Evolutionary conservation across 2,113 vertebrate genomes (phyloP).

Genomic region (Cranoglanis bouderius): DNA sequence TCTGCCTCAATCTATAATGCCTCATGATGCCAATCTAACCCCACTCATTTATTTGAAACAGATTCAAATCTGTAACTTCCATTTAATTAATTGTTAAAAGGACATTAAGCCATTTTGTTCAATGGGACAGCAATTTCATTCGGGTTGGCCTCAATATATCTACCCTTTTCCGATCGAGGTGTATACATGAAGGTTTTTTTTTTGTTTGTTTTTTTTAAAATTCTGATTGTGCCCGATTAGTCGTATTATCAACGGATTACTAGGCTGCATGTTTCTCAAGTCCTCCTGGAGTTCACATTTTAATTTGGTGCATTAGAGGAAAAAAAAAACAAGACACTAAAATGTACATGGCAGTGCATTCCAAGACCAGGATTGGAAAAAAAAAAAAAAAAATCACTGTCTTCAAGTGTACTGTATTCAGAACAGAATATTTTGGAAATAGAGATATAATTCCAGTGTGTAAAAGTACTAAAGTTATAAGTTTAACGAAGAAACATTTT

Average conservation of each 20-base stretch:
- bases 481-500: not conserved
- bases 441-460: not conserved
- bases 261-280: not conserved
- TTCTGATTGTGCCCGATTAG: not conserved
- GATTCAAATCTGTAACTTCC: not conserved
- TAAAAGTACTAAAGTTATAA: not conserved
- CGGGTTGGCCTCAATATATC: not conserved
- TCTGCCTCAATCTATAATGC: not conserved
- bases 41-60: not conserved
- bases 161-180: not conserved
- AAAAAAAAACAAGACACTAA: not conserved
- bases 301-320: not conserved
- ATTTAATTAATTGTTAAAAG: not conserved
- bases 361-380: not conserved
- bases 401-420: not conserved
- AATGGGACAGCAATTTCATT: not conserved
- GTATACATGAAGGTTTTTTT: not conserved
- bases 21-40: not conserved
- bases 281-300: not conserved
- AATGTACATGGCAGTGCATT: not conserved
- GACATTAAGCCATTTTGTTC: not conserved
- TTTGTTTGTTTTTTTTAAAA: not conserved
- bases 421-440: not conserved
- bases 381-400: not conserved
- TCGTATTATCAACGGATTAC: not conserved